phyloP scores from a whole-genome alignment of 2,888 invertebrate species.

The Melanotus villosus region DNA sequence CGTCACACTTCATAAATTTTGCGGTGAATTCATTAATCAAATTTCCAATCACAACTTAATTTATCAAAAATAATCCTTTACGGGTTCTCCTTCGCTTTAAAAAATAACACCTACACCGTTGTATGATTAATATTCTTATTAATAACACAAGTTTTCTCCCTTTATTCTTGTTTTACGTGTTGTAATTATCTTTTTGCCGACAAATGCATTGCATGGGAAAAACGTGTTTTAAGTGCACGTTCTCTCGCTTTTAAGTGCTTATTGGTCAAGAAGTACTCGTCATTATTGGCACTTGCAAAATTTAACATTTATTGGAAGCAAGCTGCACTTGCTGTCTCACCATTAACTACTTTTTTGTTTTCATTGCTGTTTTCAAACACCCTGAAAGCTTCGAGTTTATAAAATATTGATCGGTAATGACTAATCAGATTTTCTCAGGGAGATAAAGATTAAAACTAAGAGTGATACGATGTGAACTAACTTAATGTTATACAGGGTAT shows the following conservation, averaged over 20 bases:
- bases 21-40: conserved; percentile 38
- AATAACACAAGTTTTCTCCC: background rate
- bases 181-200: conserved; percentile 6
- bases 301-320: background rate
- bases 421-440: too few relatives aligned
- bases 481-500: too few relatives aligned
- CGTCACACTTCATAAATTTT: conserved; percentile 10
- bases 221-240: background rate
- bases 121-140: conserved; percentile 26
- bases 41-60: conserved; percentile 39
- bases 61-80: conserved; percentile 9
- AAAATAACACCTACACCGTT: conserved; percentile 31
- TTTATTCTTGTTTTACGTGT: conserved; percentile 6
- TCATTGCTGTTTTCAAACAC: background rate
- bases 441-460: too few relatives aligned
- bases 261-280: background rate
- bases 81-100: background rate
- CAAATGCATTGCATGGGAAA: conserved; percentile 11
- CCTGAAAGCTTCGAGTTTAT: too few relatives aligned
- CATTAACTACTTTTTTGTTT: conserved; percentile 5
- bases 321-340: background rate
- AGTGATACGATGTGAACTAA: too few relatives aligned
- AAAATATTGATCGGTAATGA: too few relatives aligned
- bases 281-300: background rate
- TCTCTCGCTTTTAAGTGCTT: background rate